Base-by-base conservation (phyloP, 2,113 vertebrate species). In the Eubucco bourcierii region DNA sequence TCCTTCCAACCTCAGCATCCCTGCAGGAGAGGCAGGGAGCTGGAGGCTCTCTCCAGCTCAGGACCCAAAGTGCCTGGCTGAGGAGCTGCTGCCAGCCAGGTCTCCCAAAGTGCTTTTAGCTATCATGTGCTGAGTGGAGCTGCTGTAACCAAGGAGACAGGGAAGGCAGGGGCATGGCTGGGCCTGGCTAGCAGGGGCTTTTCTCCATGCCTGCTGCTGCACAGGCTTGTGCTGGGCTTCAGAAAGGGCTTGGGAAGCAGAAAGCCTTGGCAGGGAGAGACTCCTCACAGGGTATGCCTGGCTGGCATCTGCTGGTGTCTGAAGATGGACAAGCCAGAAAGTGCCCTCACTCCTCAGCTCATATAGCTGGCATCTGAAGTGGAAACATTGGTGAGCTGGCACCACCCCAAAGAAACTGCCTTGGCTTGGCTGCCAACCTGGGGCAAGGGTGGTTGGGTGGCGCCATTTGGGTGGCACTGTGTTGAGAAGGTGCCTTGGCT, bases 131-230 rank as follows among this genome's bases (percentile, higher is more conserved):
- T n/a, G 37, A 17, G 76, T 20, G 71, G 76, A 50, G 60, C 25
- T 37, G 9, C 44, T 6, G 92, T 94, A 85, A 95, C 92, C 94
- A 91, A 91, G 95, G 94, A 91, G 90, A 94, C 56, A 1, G 75
- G 79, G 4, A 90, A 73, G 67, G 17, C 14, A 0, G 85, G 81
- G 85, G 68, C 50, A 73, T 7, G 76, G 85, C 59, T 41, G 37
- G 55, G 33, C 60, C 90, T 4, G 3, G 75, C 79, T 82, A 44
- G 31, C 39, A 2, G 85, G 81, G 63, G 71, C 56, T 75, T 76
- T 82, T 75, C 92, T 80, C 63, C 91, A 8, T 77, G 80, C 31
- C 87, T 53, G 84, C 87, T 71, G 5, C 37, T 12, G 80, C 91
- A 58, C 80, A 65, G 80, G 46, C 47, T 21, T 80, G 80, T 50